Evolutionary conservation across 2,888 invertebrate genomes (phyloP).

Genomic region (Hypsopygia costalis): DNA sequence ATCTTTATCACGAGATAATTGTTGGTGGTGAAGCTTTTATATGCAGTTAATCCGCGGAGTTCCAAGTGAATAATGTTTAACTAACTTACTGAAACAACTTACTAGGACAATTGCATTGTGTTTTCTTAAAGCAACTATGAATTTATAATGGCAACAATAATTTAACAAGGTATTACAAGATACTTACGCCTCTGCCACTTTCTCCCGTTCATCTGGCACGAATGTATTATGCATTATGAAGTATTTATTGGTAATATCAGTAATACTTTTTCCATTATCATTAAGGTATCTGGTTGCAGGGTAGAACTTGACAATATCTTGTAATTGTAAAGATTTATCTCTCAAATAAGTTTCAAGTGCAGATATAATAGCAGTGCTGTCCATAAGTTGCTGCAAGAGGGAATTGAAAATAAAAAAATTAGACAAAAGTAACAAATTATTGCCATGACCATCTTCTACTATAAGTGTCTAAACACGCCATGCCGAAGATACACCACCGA

Average conservation of each 20-base stretch:
- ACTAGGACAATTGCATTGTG: no score
- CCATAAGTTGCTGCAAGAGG: conserved; percentile 89
- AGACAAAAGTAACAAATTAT: no score
- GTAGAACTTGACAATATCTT: conserved; percentile 88
- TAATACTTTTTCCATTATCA: conserved; percentile 83
- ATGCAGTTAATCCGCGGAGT: no score
- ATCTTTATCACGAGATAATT: no score
- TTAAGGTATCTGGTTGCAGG: conserved; percentile 85
- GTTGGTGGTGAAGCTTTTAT: no score
- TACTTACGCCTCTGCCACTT: conserved; percentile 80
- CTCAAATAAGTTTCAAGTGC: conserved; percentile 88
- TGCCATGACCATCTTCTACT: no score
- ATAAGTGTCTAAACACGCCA: no score
- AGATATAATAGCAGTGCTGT: conserved; percentile 97
- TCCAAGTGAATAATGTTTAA: no score
- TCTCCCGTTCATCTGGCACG: conserved; percentile 68
- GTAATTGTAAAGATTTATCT: conserved; percentile 80
- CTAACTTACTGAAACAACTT: no score
- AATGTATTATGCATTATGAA: conserved; percentile 89
- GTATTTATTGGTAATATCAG: conserved; percentile 93
- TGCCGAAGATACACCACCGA: no score
- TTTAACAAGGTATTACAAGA: background rate
- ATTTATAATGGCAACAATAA: no score
- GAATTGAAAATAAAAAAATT: conserved; percentile 2
- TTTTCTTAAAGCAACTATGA: no score